Conservation (phyloP, 1,140 invertebrate species). For the Zaprionus camerounensis region DNA sequence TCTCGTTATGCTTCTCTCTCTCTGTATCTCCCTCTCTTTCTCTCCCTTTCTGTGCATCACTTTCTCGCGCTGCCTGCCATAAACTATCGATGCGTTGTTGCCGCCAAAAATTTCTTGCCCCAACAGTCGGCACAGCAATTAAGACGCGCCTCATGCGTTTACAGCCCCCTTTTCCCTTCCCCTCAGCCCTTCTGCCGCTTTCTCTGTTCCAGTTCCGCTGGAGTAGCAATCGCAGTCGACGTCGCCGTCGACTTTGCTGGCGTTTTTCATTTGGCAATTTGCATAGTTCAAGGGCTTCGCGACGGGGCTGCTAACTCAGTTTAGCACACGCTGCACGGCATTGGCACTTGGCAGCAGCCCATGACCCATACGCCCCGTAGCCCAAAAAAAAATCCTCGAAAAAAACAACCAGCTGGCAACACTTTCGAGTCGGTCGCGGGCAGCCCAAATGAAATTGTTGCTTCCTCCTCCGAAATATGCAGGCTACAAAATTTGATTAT, state of each 20-base stretch:
- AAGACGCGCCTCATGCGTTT: slow-evolving; percentile 63
- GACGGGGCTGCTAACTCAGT: slow-evolving; percentile 54
- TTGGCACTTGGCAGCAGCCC: slow-evolving; percentile 13
- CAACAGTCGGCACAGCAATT: slow-evolving; percentile 62
- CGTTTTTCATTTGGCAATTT: slow-evolving; percentile 74
- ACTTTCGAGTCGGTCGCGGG: slow-evolving; percentile 21
- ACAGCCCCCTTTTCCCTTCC: not conserved
- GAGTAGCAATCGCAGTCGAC: not conserved
- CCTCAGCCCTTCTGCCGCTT: not conserved
- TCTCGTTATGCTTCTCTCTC: too few species aligned
- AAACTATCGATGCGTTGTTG: slow-evolving; percentile 62
- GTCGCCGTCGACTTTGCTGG: slow-evolving; percentile 39
- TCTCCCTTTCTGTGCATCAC: not conserved
- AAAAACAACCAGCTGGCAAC: slow-evolving; percentile 46
- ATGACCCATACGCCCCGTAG: slow-evolving; percentile 18
- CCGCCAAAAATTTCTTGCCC: slow-evolving; percentile 56
- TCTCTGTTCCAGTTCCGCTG: slow-evolving; percentile 1
- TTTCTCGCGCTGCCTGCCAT: not conserved
- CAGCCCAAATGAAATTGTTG: slow-evolving; percentile 67
- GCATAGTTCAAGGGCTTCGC: slow-evolving; percentile 74
- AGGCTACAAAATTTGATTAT: slow-evolving; percentile 71
- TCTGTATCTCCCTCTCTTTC: not conserved
- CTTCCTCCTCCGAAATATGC: slow-evolving; percentile 47
- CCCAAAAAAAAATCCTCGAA: not conserved
- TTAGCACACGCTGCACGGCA: slow-evolving; percentile 32